A percentile compares a stretch with the other conserved stretches of the same genome.
phyloP scores from a whole-genome alignment of 2,113 vertebrate genomes.

The Lophotis ruficrista region DNA sequence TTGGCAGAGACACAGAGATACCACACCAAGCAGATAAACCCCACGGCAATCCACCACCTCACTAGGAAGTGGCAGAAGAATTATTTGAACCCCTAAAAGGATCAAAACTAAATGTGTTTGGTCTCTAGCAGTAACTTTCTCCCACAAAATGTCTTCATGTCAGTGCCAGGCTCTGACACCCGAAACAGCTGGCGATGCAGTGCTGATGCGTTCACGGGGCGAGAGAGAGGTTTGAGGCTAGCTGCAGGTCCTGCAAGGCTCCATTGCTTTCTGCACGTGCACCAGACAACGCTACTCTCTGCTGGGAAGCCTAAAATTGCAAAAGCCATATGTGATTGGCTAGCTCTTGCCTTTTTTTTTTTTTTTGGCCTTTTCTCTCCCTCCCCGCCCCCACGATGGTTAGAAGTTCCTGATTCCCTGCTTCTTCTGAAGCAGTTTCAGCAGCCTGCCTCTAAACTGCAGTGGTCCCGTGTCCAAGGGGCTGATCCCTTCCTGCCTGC shows the following conservation, averaged over 20 bases:
- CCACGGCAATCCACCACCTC: neutral
- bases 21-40: neutral
- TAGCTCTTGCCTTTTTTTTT: neutral
- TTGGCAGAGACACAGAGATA: neutral
- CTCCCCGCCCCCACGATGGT: neutral
- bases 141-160: neutral
- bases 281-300: neutral
- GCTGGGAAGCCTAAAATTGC: neutral
- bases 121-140: neutral
- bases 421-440: neutral
- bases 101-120: neutral
- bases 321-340: neutral
- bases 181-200: neutral
- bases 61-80: neutral
- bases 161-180: neutral
- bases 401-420: neutral
- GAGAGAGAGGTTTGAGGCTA: fast-evolving
- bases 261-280: neutral
- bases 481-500: neutral
- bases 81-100: neutral
- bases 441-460: neutral
- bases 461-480: neutral
- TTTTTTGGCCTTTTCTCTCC: neutral
- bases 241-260: neutral
- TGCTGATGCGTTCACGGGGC: neutral